These are phyloP conservation scores for Dryobotodes eremita DNA, from an alignment of 2,888 invertebrate genomes.

Conservation along the genomic window DNA sequence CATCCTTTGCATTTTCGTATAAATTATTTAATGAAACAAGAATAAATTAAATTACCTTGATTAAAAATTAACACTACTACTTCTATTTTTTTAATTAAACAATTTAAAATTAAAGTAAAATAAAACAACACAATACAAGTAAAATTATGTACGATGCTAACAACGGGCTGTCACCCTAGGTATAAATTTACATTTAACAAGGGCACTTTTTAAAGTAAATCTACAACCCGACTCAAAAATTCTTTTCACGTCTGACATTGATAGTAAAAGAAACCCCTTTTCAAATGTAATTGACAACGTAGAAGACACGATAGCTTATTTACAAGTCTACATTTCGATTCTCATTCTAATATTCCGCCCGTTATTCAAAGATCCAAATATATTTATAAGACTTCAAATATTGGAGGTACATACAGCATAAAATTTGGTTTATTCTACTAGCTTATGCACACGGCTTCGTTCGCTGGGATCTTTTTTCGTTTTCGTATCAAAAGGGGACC, in stretches of 20 bases:
- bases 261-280: slow-evolving; percentile 67
- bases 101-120: no score
- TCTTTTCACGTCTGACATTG: slow-evolving; percentile 66
- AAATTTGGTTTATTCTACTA: slow-evolving; percentile 43
- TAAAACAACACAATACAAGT: no score
- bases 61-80: slow-evolving; percentile 38
- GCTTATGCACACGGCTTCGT: slow-evolving; percentile 41
- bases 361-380: slow-evolving; percentile 58
- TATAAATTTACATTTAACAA: slow-evolving; percentile 50
- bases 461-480: slow-evolving; percentile 49
- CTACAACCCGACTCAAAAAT: slow-evolving; percentile 54
- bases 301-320: slow-evolving; percentile 65
- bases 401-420: slow-evolving; percentile 25
- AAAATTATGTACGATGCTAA: slow-evolving; percentile 38
- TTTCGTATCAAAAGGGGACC: slow-evolving; percentile 40
- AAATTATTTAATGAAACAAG: slow-evolving; percentile 40
- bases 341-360: slow-evolving; percentile 48
- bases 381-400: slow-evolving; percentile 42
- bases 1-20: slow-evolving; percentile 34
- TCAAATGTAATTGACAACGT: slow-evolving; percentile 68
- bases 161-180: slow-evolving; percentile 34
- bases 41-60: slow-evolving; percentile 33
- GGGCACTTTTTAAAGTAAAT: slow-evolving; percentile 57
- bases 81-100: slow-evolving; percentile 25
- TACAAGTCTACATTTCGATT: slow-evolving; percentile 62